These are phyloP conservation scores for Asbolus verrucosus DNA, from an alignment of 1,140 invertebrate genomes.

Conservation along the genomic window DNA sequence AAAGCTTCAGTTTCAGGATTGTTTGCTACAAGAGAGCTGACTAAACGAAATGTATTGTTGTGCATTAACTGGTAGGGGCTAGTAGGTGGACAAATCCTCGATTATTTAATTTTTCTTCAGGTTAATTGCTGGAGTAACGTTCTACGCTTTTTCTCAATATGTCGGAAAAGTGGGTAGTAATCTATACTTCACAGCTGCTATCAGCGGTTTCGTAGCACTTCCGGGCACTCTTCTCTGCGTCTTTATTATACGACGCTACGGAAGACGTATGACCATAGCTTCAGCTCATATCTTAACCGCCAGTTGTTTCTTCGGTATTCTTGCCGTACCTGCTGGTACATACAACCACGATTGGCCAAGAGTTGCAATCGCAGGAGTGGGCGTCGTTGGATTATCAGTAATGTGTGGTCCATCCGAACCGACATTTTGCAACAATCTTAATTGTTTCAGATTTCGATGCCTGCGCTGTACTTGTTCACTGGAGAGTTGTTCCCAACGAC, in stretches of 20 bases:
- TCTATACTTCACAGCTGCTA: constrained; percentile 78
- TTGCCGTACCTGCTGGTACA: constrained; percentile 64
- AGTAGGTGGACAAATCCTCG: not conserved
- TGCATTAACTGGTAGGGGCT: constrained; percentile 75
- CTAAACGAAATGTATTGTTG: constrained; percentile 76
- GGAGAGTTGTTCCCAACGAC: constrained; percentile 78
- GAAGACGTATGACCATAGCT: constrained; percentile 73
- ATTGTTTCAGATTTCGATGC: constrained; percentile 55
- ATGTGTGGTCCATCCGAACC: no score
- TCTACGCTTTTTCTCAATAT: constrained; percentile 81
- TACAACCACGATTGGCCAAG: constrained; percentile 67
- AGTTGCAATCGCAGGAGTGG: constrained; percentile 72
- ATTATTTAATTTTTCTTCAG: constrained; percentile 50
- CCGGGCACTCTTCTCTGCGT: constrained; percentile 77
- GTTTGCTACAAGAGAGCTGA: constrained; percentile 77
- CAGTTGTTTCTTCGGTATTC: constrained; percentile 72
- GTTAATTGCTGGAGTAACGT: constrained; percentile 73
- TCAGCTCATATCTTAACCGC: constrained; percentile 72
- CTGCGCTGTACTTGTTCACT: constrained; percentile 69
- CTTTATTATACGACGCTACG: constrained; percentile 72
- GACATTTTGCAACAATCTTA: not conserved
- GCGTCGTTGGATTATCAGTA: constrained; percentile 76
- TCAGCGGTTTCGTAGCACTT: constrained; percentile 73
- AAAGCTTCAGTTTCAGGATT: constrained; percentile 74
- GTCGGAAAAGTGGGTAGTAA: constrained; percentile 76